Evolutionary conservation across 23 tunicate genomes (phyloP).

Genomic region (Pegea sp.): DNA sequence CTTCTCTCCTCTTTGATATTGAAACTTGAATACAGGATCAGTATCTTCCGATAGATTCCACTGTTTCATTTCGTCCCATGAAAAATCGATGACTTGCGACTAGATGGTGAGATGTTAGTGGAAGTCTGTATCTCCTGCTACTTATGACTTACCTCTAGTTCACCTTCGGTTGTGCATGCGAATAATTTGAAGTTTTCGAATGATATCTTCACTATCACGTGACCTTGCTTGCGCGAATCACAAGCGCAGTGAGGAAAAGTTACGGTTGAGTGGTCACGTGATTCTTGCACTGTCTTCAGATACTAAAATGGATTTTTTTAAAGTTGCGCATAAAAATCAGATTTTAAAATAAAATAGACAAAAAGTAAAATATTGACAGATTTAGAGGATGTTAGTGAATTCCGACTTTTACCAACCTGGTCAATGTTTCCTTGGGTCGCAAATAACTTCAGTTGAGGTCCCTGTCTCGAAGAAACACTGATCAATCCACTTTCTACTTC

Average conservation of each 20-base stretch:
- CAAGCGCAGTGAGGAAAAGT: constrained; percentile 72
- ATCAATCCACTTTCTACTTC: constrained; percentile 34
- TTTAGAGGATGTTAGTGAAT: neutral
- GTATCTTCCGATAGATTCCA: constrained; percentile 28
- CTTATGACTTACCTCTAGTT: constrained; percentile 32
- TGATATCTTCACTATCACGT: constrained; percentile 55
- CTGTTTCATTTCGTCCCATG: constrained; percentile 74
- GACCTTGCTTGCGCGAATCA: constrained; percentile 73
- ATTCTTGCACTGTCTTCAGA: constrained; percentile 20
- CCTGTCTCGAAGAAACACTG: constrained; percentile 21
- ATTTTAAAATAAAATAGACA: too few species aligned
- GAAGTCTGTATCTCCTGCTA: neutral
- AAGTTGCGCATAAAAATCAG: too few species aligned
- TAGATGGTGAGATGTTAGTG: constrained; percentile 1
- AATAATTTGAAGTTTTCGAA: constrained; percentile 37
- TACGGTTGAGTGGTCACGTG: constrained; percentile 19
- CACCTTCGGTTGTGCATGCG: constrained; percentile 86
- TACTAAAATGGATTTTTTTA: too few species aligned
- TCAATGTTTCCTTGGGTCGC: constrained; percentile 41
- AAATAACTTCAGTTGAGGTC: constrained; percentile 50
- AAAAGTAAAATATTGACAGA: too few species aligned
- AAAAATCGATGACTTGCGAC: constrained; percentile 73
- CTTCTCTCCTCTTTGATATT: constrained; percentile 79
- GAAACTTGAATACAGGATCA: constrained; percentile 46
- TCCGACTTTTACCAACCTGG: constrained; percentile 10